Evolutionary conservation across 2,797 vertebrate genomes (phyloP).

Genomic region (Synanceia verrucosa): DNA sequence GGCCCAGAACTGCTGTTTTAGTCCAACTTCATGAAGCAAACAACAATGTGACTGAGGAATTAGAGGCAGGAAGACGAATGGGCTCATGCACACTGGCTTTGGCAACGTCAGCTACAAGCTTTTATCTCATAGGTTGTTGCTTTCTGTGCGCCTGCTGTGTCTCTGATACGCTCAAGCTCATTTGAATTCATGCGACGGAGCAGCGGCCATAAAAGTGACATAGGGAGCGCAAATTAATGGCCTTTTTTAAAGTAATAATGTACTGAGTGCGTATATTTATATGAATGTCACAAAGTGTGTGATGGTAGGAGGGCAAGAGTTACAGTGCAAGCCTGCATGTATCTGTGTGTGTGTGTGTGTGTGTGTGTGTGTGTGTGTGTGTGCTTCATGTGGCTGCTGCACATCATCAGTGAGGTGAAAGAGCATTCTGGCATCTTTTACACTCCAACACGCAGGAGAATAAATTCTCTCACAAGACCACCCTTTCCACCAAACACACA

Average conservation of each 20-base stretch:
- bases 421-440: conserved; percentile 70
- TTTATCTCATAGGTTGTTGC: conserved; percentile 28
- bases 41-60: conserved; percentile 30
- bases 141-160: conserved; percentile 13
- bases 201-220: conserved; percentile 53
- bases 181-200: conserved; percentile 48
- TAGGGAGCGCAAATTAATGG: conserved; percentile 30
- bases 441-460: conserved; percentile 58
- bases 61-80: conserved; percentile 11
- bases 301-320: conserved; percentile 44
- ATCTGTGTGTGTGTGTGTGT: not conserved
- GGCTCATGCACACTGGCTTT: conserved; percentile 4
- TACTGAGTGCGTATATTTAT: conserved; percentile 54
- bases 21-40: conserved; percentile 30
- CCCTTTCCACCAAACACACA: conserved; percentile 2
- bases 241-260: conserved; percentile 60
- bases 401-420: conserved; percentile 69
- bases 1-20: conserved; percentile 4
- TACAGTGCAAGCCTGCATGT: not conserved
- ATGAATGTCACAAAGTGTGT: conserved; percentile 43
- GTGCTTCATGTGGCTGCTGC: conserved; percentile 41
- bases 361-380: conserved; percentile 17
- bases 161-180: conserved; percentile 17
- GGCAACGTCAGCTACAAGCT: not conserved
- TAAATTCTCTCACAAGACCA: conserved; percentile 53